These are phyloP conservation scores for Oligia latruncula DNA, from an alignment of 2,888 invertebrate genomes.

Conservation along the genomic window DNA sequence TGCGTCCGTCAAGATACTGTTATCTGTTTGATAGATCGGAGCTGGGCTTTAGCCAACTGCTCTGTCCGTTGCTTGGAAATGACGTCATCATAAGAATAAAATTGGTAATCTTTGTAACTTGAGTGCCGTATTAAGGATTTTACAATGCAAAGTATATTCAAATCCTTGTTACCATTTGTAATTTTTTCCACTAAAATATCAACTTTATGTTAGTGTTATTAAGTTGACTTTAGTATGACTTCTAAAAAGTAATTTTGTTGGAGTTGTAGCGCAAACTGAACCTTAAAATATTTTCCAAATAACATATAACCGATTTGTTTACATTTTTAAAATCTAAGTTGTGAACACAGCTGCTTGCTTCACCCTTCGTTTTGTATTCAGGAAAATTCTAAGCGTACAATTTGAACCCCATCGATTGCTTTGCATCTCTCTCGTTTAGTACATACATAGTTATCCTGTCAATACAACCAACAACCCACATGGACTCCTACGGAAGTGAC, in stretches of 20 bases:
- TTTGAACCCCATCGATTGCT: not conserved
- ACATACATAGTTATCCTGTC: not conserved
- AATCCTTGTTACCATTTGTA: not conserved
- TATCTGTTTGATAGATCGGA: constrained; percentile 28
- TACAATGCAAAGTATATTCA: not conserved
- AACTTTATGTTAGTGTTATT: not conserved
- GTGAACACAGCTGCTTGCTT: not conserved
- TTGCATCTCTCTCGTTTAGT: not conserved
- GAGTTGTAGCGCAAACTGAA: not conserved
- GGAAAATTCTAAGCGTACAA: not conserved
- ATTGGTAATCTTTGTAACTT: constrained; percentile 11
- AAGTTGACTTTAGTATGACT: no score
- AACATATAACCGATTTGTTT: not conserved
- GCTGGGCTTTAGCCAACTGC: not conserved
- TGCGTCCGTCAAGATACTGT: constrained; percentile 26
- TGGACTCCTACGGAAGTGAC: constrained; percentile 10
- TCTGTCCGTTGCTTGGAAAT: not conserved
- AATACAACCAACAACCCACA: not conserved
- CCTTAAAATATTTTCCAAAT: not conserved
- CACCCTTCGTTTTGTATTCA: not conserved
- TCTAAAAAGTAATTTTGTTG: no score
- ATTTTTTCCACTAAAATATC: not conserved
- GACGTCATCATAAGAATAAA: constrained; percentile 20
- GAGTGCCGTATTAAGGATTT: not conserved
- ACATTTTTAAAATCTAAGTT: not conserved